Conservation (phyloP, 1,140 invertebrate genomes). For the Saccostrea cuccullata region DNA sequence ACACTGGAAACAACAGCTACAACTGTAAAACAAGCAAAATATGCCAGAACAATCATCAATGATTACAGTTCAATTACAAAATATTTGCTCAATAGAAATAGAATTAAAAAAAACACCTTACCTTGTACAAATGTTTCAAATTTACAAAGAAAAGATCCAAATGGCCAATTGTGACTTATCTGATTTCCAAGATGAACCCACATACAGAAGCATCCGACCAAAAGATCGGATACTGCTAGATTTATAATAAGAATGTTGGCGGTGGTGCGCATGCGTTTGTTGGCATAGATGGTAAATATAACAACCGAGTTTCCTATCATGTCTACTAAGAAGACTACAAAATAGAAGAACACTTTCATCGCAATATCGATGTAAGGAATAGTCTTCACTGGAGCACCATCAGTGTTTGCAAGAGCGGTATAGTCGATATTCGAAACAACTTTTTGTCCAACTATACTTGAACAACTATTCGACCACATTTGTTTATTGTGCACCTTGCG, state of each 20-base stretch:
- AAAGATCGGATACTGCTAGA: slow-evolving; percentile 93
- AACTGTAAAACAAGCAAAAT: slow-evolving; percentile 68
- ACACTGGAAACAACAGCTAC: slow-evolving; percentile 79
- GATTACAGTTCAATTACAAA: background rate
- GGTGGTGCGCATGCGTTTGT: slow-evolving; percentile 65
- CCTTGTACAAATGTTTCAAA: slow-evolving; percentile 79
- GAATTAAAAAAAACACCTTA: slow-evolving; percentile 60
- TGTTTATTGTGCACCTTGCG: background rate
- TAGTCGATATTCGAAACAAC: background rate
- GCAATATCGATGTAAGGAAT: slow-evolving; percentile 56
- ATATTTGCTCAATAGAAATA: background rate
- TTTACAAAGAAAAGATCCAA: slow-evolving; percentile 79
- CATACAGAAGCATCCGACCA: slow-evolving; percentile 81
- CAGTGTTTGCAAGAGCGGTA: background rate
- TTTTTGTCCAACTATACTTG: background rate
- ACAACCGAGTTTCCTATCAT: slow-evolving; percentile 56
- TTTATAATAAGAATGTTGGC: slow-evolving; percentile 94
- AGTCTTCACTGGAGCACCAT: background rate
- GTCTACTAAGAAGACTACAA: slow-evolving; percentile 59
- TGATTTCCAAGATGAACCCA: slow-evolving; percentile 79
- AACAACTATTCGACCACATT: background rate
- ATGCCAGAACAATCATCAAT: slow-evolving; percentile 4
- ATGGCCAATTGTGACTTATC: slow-evolving; percentile 67
- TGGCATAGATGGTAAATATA: slow-evolving; percentile 52
- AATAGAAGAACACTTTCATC: slow-evolving; percentile 67